Evolutionary conservation across 2,888 invertebrate genomes (phyloP).

Genomic region (Sceliomorpha sp.): DNA sequence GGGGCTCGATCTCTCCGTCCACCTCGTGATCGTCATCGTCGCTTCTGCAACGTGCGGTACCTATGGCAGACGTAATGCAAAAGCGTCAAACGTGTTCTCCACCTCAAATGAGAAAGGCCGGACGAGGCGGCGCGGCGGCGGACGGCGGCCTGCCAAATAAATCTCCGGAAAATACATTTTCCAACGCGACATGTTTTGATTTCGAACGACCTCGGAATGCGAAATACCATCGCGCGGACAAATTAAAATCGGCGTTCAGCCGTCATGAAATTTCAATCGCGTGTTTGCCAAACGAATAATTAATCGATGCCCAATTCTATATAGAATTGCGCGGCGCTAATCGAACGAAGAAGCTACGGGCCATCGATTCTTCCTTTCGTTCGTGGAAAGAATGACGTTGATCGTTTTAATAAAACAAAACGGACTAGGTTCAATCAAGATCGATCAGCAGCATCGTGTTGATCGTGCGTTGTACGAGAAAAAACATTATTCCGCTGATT

Average conservation of each 20-base stretch:
- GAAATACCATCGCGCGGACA: constrained; percentile 13
- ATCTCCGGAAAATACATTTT: constrained; percentile 13
- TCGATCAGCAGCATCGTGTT: too few relatives aligned
- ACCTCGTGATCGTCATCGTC: constrained; percentile 73
- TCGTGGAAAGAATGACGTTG: too few relatives aligned
- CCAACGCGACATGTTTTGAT: constrained; percentile 6
- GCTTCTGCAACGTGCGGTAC: constrained; percentile 71
- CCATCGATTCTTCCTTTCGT: too few relatives aligned
- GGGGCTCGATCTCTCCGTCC: constrained; percentile 80
- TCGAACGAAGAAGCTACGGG: too few relatives aligned
- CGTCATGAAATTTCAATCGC: constrained; percentile 13
- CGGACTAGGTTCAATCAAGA: too few relatives aligned
- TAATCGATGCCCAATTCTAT: constrained; percentile 4
- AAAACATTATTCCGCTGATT: too few relatives aligned
- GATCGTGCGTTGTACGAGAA: too few relatives aligned
- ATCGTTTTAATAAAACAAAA: too few relatives aligned
- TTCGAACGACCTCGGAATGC: constrained; percentile 1
- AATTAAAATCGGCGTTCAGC: constrained; percentile 18
- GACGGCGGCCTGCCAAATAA: constrained; percentile 5
- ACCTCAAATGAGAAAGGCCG: neutral
- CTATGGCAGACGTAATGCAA: constrained; percentile 44
- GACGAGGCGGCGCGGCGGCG: neutral
- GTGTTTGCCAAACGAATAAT: constrained; percentile 9
- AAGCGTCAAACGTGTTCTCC: neutral
- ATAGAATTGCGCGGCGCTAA: too few relatives aligned